Conservation (phyloP, 2,113 vertebrate genomes). For the Pygoscelis antarcticus region DNA sequence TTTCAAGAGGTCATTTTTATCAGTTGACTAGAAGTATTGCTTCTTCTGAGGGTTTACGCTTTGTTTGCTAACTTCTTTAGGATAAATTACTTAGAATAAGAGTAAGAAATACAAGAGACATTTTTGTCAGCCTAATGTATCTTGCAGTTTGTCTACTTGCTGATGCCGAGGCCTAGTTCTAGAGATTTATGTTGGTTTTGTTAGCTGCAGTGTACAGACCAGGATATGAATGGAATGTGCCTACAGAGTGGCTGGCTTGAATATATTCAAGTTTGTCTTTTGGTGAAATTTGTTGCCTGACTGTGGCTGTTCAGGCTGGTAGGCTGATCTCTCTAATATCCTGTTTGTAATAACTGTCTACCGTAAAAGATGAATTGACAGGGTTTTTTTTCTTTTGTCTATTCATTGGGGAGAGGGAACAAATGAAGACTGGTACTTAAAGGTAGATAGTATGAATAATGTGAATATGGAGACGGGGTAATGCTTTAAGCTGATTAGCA, state of each 20-base stretch:
- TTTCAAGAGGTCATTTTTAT: neutral
- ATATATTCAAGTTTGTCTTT: neutral
- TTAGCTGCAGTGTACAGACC: neutral
- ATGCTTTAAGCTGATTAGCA: neutral
- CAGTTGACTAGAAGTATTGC: neutral
- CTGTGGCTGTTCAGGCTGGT: neutral
- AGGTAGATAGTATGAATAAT: neutral
- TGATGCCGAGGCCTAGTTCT: neutral
- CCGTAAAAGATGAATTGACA: neutral
- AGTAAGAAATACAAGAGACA: neutral
- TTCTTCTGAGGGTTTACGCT: neutral
- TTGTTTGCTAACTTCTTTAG: neutral
- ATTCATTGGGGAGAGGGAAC: neutral
- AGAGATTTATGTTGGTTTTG: neutral
- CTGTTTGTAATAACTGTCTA: neutral
- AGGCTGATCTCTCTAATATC: neutral
- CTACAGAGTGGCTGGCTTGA: neutral
- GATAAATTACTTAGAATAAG: neutral
- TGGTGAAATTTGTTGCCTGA: neutral
- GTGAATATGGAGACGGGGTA: neutral
- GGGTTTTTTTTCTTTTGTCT: neutral
- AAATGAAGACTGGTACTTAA: neutral
- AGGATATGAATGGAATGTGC: neutral
- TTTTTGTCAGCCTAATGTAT: neutral
- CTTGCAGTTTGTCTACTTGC: neutral